These are phyloP conservation scores for Cecidostiba fungosa DNA, from an alignment of 2,888 invertebrate genomes.

Conservation along the genomic window DNA sequence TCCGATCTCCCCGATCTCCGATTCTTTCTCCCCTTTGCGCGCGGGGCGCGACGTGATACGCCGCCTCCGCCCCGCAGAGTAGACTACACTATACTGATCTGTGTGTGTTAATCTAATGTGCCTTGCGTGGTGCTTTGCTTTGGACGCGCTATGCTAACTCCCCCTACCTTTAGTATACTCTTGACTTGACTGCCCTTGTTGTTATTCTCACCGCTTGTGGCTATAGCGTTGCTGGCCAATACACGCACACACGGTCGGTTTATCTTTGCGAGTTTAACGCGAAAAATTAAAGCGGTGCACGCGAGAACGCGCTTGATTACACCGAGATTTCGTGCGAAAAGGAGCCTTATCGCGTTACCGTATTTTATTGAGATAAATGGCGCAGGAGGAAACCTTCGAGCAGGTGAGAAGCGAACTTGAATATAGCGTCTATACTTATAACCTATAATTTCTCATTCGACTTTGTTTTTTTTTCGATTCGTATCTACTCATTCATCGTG, in stretches of 20 bases:
- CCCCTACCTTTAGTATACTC: no score
- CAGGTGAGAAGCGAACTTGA: slow-evolving; percentile 67
- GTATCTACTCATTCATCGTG: neutral
- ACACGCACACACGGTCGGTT: neutral
- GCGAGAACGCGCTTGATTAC: slow-evolving; percentile 41
- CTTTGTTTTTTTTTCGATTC: neutral
- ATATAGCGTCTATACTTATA: neutral
- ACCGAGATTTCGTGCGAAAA: slow-evolving; percentile 46
- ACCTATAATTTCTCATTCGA: slow-evolving; percentile 30
- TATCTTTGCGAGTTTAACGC: slow-evolving; percentile 11
- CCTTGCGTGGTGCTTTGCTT: no score
- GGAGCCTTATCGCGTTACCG: slow-evolving; percentile 25
- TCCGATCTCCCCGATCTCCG: slow-evolving; percentile 12
- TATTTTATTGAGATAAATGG: slow-evolving; percentile 64
- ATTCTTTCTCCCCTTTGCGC: slow-evolving; percentile 18
- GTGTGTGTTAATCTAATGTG: no score
- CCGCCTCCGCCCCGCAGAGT: neutral
- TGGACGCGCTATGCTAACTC: neutral
- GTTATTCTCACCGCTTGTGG: neutral
- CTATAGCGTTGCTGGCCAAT: neutral
- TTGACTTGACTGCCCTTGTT: neutral
- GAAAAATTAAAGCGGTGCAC: slow-evolving; percentile 46
- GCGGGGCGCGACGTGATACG: neutral
- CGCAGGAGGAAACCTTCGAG: slow-evolving; percentile 73
- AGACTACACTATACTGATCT: neutral